Evolutionary conservation across 2,888 invertebrate species (phyloP).

Genomic region (Psococerastis gibbosa): DNA sequence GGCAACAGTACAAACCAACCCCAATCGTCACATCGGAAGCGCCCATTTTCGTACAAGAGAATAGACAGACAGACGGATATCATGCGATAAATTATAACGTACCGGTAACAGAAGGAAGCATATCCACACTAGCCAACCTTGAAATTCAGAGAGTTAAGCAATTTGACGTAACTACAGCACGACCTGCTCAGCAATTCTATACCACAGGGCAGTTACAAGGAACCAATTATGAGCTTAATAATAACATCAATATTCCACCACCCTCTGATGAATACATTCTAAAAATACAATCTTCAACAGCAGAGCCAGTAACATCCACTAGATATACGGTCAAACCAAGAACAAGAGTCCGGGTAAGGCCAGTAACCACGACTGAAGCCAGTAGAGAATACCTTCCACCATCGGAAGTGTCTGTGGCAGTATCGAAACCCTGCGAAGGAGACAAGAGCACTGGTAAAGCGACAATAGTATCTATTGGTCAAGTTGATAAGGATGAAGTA

Average conservation of each 20-base stretch:
- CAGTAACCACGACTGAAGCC: neutral
- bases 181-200: neutral
- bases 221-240: neutral
- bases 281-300: neutral
- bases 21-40: neutral
- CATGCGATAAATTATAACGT: neutral
- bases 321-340: neutral
- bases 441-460: conserved; percentile 1
- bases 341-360: conserved; percentile 1
- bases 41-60: neutral
- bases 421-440: neutral
- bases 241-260: conserved; percentile 4
- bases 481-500: conserved; percentile 5
- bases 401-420: neutral
- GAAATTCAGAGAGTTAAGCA: neutral
- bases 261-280: neutral
- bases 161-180: neutral
- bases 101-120: neutral
- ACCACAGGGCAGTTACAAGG: no score
- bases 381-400: neutral
- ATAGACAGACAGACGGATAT: neutral
- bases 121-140: neutral
- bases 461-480: neutral
- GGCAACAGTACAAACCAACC: neutral
- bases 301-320: neutral